Conservation (phyloP, 2,888 invertebrate species). For the Tinea pellionella region DNA sequence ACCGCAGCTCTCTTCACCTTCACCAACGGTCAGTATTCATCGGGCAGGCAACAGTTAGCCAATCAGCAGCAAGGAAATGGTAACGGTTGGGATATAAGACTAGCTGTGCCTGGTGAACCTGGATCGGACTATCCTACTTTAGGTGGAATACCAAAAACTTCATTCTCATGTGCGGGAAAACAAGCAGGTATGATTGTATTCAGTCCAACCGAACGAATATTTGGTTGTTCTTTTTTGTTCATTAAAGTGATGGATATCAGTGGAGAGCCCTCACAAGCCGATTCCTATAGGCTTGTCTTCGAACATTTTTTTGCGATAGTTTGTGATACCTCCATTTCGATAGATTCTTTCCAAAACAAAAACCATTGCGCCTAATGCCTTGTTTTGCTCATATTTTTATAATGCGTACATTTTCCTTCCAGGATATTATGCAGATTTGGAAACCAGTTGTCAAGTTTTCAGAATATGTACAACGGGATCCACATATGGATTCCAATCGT, state of each 20-base stretch:
- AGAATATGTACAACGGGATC: constrained; percentile 72
- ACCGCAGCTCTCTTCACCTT: neutral
- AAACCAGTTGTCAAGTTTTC: constrained; percentile 75
- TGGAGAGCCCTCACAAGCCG: too few species aligned
- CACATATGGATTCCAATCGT: constrained; percentile 68
- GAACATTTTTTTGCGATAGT: too few species aligned
- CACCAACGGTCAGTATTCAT: constrained; percentile 1
- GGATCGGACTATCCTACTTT: constrained; percentile 74
- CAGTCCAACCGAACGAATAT: too few species aligned
- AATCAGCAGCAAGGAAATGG: constrained; percentile 35
- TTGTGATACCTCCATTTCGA: too few species aligned
- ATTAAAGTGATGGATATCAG: too few species aligned
- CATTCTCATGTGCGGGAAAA: constrained; percentile 71
- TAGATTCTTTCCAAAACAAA: too few species aligned
- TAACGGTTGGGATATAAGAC: constrained; percentile 69
- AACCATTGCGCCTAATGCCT: too few species aligned
- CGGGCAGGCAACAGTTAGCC: constrained; percentile 15
- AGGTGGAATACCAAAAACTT: constrained; percentile 68
- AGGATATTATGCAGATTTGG: constrained; percentile 76
- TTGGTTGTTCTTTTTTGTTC: too few species aligned
- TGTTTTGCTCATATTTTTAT: too few species aligned
- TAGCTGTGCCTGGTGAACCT: constrained; percentile 75
- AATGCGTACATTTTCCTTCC: constrained; percentile 26
- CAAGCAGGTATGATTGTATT: constrained; percentile 53
- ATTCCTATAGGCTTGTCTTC: too few species aligned